Evolutionary conservation across 2,797 vertebrate genomes (phyloP).

Genomic region (Phoebastria nigripes): DNA sequence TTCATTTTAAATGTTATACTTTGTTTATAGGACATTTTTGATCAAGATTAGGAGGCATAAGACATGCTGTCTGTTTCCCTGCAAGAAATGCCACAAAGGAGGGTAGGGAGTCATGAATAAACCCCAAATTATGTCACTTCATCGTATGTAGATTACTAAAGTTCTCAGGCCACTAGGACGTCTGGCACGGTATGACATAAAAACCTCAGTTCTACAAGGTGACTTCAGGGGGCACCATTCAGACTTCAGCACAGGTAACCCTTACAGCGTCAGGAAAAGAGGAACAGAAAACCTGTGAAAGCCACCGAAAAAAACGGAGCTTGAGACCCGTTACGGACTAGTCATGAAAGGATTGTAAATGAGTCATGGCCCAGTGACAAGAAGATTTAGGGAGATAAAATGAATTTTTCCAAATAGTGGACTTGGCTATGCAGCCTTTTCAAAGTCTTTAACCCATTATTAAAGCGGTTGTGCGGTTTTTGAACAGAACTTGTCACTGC

Average conservation of each 20-base stretch:
- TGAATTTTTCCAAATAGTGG: background rate
- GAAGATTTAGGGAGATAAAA: background rate
- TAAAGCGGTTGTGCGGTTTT: background rate
- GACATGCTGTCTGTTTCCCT: background rate
- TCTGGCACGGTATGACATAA: background rate
- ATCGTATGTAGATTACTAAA: background rate
- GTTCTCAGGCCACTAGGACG: background rate
- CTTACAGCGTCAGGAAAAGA: background rate
- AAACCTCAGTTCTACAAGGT: background rate
- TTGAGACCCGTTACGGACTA: background rate
- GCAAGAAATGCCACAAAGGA: background rate
- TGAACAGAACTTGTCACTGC: background rate
- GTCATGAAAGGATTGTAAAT: background rate
- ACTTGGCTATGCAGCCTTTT: background rate
- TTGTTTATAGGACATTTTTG: background rate
- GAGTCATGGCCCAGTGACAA: background rate
- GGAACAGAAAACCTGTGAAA: background rate
- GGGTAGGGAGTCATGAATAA: background rate
- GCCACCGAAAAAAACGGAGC: background rate
- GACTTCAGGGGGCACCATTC: background rate
- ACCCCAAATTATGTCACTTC: background rate
- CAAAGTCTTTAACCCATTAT: background rate
- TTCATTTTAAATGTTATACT: background rate
- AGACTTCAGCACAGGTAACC: background rate
- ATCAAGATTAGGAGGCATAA: background rate